A percentile compares a stretch with the other conserved stretches of the same genome.
phyloP scores from a whole-genome alignment of 2,888 invertebrate genomes.

The Epinotia ramella region DNA sequence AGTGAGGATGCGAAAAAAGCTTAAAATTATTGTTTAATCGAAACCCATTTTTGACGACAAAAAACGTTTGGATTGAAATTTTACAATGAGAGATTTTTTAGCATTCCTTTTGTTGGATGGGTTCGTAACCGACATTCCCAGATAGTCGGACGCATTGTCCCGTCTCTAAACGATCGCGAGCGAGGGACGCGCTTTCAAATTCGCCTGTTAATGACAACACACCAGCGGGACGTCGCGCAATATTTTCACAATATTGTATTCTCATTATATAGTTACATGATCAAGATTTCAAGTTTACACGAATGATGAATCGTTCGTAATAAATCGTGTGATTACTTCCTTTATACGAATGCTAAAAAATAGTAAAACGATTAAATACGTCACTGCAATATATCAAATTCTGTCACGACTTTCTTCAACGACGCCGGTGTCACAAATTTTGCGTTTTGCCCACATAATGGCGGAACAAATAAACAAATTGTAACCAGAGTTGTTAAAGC shows the following conservation, averaged over 20 bases:
- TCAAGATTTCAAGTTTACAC: slow-evolving; percentile 59
- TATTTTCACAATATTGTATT: slow-evolving; percentile 79
- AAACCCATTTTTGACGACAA: slow-evolving; percentile 72
- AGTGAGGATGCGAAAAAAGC: slow-evolving; percentile 69
- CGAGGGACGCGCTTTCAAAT: slow-evolving; percentile 70
- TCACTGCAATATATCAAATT: slow-evolving; percentile 19
- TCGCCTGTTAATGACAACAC: slow-evolving; percentile 77
- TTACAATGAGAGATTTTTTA: slow-evolving; percentile 75
- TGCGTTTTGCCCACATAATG: slow-evolving; percentile 24
- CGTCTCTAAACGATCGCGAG: slow-evolving; percentile 72
- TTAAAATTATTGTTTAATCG: slow-evolving; percentile 76
- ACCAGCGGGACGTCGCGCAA: slow-evolving; percentile 77
- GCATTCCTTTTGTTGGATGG: slow-evolving; percentile 74
- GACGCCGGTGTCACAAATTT: slow-evolving; percentile 14
- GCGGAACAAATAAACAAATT: slow-evolving; percentile 44
- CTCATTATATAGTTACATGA: slow-evolving; percentile 64
- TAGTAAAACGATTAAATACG: slow-evolving; percentile 28
- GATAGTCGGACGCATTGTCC: slow-evolving; percentile 76
- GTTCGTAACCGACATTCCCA: slow-evolving; percentile 83
- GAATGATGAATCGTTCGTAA: slow-evolving; percentile 58
- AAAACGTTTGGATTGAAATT: slow-evolving; percentile 72
- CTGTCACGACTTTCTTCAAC: slow-evolving; percentile 22
- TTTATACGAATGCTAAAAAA: slow-evolving; percentile 37
- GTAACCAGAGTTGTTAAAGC: slow-evolving; percentile 45
- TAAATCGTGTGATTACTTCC: slow-evolving; percentile 48